Base-by-base conservation (phyloP, 2,797 vertebrate species). In the Sandelia bainsii region DNA sequence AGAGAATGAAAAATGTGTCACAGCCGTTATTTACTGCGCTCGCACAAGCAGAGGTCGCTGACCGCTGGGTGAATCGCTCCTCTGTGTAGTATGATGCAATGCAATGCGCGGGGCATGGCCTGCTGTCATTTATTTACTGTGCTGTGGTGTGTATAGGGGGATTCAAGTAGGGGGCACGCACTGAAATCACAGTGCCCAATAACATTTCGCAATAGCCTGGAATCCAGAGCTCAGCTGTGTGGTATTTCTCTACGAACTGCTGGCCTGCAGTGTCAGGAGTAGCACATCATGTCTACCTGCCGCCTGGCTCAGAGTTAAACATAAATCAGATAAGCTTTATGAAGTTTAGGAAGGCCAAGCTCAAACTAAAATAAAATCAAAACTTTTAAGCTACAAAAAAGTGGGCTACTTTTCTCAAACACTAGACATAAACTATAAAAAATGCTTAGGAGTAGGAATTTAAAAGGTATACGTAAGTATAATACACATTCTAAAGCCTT, bases 211-310 rank as follows among this genome's bases (percentile, higher is more conserved):
- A 88, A 88, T 57, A 77, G 84, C 79, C 83, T 61, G 63, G 90
- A 92, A 94, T 92, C 88, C 91, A 85, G 87, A 90, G 92, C 81
- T 76, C 34, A 61, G 85, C 89, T 72, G 94, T 93, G 95, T 91
- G 92, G 87, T 91, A 96, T 95, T 96, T 96, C 92, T 91, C 94
- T 93, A 91, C 79, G 85, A 84, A 84, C 79, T 79, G 87, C 77
- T 80, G 91, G 81, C 93, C 87, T 82, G 89, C 84, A 70, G 94
- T 75, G 87, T 90, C 88, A 76, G 89, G 93, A 87, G 89, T 95
- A 85, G 91, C 93, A 90, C 80, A 32, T 80, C 85, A 89, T 81
- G 91, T 89, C 44, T 51, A 96, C 93, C 92, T 94, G 93, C 92
- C 92, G 95, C 93, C 91, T 74, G 83, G 82, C 84, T 64, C 20